Evolutionary conservation across 2,888 invertebrate genomes (phyloP).

Genomic region (Diloba caeruleocephala): DNA sequence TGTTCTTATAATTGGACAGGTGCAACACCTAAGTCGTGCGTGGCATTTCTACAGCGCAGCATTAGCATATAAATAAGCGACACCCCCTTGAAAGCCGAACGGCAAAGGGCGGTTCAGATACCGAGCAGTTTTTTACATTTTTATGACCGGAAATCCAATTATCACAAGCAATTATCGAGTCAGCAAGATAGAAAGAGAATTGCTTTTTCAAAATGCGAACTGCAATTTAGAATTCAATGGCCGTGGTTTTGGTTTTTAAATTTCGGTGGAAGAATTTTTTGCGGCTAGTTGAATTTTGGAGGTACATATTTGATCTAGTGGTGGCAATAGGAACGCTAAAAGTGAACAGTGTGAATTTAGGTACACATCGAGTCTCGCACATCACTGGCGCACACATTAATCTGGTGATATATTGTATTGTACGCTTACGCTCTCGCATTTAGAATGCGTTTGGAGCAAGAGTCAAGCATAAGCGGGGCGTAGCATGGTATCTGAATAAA

Average conservation of each 20-base stretch:
- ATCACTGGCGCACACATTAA: conserved; percentile 80
- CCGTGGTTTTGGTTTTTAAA: conserved; percentile 54
- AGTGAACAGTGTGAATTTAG: conserved; percentile 41
- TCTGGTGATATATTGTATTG: conserved; percentile 83
- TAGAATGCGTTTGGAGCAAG: conserved; percentile 58
- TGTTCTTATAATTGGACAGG: conserved; percentile 87
- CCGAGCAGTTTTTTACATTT: conserved; percentile 77
- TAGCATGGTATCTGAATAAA: no score
- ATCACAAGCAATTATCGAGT: conserved; percentile 85
- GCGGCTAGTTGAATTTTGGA: conserved; percentile 33
- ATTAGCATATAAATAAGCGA: conserved; percentile 88
- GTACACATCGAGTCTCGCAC: conserved; percentile 64
- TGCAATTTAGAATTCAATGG: conserved; percentile 66
- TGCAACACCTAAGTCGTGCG: conserved; percentile 83
- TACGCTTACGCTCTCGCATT: conserved; percentile 77
- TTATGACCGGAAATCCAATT: conserved; percentile 85
- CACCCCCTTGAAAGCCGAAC: conserved; percentile 70
- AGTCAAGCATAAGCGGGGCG: conserved; percentile 39
- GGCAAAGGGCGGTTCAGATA: conserved; percentile 69
- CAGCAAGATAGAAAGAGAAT: conserved; percentile 75
- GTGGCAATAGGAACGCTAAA: conserved; percentile 26
- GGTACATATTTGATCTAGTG: conserved; percentile 2
- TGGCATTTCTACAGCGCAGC: conserved; percentile 77
- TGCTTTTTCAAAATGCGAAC: conserved; percentile 69
- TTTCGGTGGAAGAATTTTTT: conserved; percentile 36